Evolutionary conservation across 2,113 vertebrate genomes (phyloP), one percentile per base, ranked within the genome.

Genomic region (Myodes glareolus): DNA sequence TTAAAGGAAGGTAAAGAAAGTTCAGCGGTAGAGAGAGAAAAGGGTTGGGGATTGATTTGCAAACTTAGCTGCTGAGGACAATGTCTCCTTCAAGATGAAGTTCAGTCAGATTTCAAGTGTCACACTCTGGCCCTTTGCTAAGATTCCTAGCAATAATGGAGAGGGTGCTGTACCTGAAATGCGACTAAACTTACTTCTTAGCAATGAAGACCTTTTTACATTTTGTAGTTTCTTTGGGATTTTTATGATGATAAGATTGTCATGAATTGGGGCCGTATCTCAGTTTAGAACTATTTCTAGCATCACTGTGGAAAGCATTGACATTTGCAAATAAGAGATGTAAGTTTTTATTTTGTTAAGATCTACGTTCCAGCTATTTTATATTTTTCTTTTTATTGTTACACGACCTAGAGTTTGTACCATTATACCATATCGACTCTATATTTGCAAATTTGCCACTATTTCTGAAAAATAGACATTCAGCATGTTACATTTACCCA

Each of bases 371-470:
- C 23, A 91, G 33, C 50, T 81, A 52, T 47, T 42, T 84, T 16
- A 61, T 85, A 16, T 90, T 92, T 94, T 90, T 70, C 78, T 89
- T 47, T 89, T 39, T 61, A 17, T 82, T 27, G 70, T 89, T 76
- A 5, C 21, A 12, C 11, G 75, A 50, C n/a, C 45, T 72, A 84
- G 81, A 84, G 65, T 27, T 50, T 84, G 16, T 63, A 82, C 11
- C 61, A 77, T 25, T 81, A 90, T 65, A 42, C 19, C 33, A 77
- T 70, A 63, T 86, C n/a, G n/a, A 47, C 65, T 63, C 86, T 72
- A 29, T 92, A 58, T 90, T 47, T 82, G 68, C 42, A 31, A 7
- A 90, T 70, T 90, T 81, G 19, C 6, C 67, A 90, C 12, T 8
- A 42, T 91, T 88, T 27, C 42, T 31, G 52, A 92, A 63, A 55